Conservation (phyloP, 35 echinoderm and acorn worm species). For the Stichopus chloronotus region DNA sequence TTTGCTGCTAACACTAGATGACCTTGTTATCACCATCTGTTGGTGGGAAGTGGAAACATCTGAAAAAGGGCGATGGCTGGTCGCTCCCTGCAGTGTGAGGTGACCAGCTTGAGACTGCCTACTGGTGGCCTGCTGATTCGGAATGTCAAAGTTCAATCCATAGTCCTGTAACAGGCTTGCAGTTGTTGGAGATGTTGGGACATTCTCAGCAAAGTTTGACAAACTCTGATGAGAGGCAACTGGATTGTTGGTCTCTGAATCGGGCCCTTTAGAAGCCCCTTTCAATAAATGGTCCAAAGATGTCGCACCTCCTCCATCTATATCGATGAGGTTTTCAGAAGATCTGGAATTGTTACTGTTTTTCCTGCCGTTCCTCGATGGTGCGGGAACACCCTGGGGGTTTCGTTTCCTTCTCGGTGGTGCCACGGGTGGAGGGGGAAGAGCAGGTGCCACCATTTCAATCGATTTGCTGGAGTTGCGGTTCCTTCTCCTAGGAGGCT, state of each 20-base stretch:
- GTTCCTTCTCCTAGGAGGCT: conserved; percentile 20
- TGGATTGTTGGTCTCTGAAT: neutral
- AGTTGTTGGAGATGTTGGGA: neutral
- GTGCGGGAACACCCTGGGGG: neutral
- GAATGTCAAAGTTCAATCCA: conserved; percentile 4
- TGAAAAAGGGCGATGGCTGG: neutral
- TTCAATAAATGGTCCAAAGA: neutral
- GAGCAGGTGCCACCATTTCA: neutral
- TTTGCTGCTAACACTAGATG: neutral
- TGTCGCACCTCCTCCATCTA: conserved; percentile 23
- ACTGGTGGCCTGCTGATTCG: neutral
- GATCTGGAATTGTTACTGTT: conserved; percentile 14
- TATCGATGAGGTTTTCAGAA: conserved; percentile 43
- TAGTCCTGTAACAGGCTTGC: conserved; percentile 6
- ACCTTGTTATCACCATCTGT: neutral
- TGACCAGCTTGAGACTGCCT: neutral
- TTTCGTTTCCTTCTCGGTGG: conserved; percentile 36
- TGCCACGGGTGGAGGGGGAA: conserved; percentile 49
- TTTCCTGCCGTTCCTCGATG: neutral
- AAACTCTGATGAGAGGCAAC: neutral
- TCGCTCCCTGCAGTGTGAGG: neutral
- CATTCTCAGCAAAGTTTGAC: neutral
- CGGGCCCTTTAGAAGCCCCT: neutral
- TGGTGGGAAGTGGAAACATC: neutral
- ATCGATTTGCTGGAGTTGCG: neutral